Base-by-base conservation (phyloP, 2,888 invertebrate genomes). In the Drosophila cognata region DNA sequence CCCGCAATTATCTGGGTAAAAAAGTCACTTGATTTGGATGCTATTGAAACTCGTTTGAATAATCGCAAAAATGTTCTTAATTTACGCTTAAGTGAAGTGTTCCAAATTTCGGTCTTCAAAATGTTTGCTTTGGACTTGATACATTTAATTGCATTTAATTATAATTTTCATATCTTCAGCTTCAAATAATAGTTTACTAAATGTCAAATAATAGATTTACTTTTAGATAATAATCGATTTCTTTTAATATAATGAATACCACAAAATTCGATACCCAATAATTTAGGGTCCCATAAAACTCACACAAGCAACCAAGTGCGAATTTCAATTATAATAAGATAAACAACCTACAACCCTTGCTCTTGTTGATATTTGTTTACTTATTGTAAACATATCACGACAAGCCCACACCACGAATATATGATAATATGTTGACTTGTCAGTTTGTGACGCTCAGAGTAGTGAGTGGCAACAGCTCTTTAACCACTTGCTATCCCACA, bases 401-500 rank as follows among this genome's bases (percentile, higher is more conserved):
- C 21, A 46, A 46, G 1, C 1, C 6, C 46, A 13, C 21, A 46
- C 4, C 13, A 46, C 13, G 7, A 13, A 13, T 13, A 43, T 21
- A 21, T 13, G 1, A 11, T 21, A 43, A 43, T 43, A 13, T 43
- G 18, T 18, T 38, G 38, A 13, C 7, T 46, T 21, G 13, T 21
- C 41, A 41, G 11, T 21, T 43, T 43, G 21, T 21, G 21, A 21
- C 1, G 21, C 43, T 11, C 2, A 6, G 28, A 41, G 46, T 7
- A 31, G 50, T 31, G 35, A 35, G 38, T 33, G 10, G 33, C 33
- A 31, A n/a, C 8, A 55, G 25, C 66, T 31, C 29, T 66, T 73
- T 46, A 25, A 25, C 16, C 8, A 65, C 50, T 50, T 48, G 43
- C 51, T 35, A 46, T 29, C 28, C 18, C 28, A 5, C 28, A 29